phyloP scores from a whole-genome alignment of 1,140 invertebrate species.

The Cotesia glomerata region DNA sequence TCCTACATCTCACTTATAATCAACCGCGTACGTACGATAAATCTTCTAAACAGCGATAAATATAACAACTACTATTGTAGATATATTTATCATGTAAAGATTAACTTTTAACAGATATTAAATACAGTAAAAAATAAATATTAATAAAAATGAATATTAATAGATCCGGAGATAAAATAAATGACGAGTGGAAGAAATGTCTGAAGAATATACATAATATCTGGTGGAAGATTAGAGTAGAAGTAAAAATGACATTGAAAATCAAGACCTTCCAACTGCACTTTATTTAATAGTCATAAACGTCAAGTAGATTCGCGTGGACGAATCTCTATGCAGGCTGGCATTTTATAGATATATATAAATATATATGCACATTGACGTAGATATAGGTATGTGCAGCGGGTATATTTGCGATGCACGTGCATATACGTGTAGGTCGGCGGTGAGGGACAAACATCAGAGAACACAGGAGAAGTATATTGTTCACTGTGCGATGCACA shows the following conservation, averaged over 20 bases:
- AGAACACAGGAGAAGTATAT: too few species aligned
- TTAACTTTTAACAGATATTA: too few species aligned
- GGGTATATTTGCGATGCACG: slow-evolving; percentile 1
- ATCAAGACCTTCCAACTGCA: slow-evolving; percentile 5
- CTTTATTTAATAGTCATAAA: slow-evolving; percentile 22
- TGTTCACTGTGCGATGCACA: too few species aligned
- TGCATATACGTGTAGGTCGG: slow-evolving; percentile 13
- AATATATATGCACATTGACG: background rate
- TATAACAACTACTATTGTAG: too few species aligned
- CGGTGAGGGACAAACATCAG: background rate
- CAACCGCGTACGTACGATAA: too few species aligned
- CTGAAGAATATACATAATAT: slow-evolving; percentile 7
- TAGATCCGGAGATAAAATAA: background rate
- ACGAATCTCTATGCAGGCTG: slow-evolving; percentile 8
- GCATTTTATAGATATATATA: background rate
- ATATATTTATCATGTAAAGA: too few species aligned
- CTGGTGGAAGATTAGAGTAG: background rate
- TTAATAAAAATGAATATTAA: too few species aligned
- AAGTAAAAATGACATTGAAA: slow-evolving; percentile 21
- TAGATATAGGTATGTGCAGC: too few species aligned
- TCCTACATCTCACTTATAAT: too few species aligned
- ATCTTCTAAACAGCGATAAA: too few species aligned
- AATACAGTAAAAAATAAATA: too few species aligned
- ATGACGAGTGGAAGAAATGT: slow-evolving; percentile 24
- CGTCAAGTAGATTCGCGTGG: slow-evolving; percentile 23